Evolutionary conservation across 1,140 invertebrate genomes (phyloP), one percentile per base, ranked within the genome.

Genomic region (Neelides sp.): DNA sequence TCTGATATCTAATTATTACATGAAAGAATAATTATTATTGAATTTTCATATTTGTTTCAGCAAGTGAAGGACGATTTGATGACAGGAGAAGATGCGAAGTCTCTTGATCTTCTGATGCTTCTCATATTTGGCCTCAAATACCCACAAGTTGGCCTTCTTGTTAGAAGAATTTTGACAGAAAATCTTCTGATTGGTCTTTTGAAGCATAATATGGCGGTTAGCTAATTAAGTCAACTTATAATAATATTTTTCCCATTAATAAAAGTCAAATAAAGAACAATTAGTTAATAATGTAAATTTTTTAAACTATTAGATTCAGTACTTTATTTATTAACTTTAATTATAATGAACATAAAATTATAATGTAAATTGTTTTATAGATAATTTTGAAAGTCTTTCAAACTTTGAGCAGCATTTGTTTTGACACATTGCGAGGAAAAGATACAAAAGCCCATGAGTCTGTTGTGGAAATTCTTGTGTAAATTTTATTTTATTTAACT

Each of bases 61-160:
- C 26, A 41, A 47, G 36, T 58, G 2, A 54, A 50, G 23, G 36
- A 58, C 13, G 47, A 53, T 23, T 13, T 35, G 0, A n/a, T 2
- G 2, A 26, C n/a, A 4, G 35, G 22, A 17, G 30, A n/a, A 19
- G 35, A 49, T 2, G 35, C 54, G 22, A 34, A 44, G 12, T 10
- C 48, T 2, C 22, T 58, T 28, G 55, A 58, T 48, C 32, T 58
- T 12, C 13, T 51, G 0, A 36, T 58, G n/a, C 43, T 58, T 1
- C 51, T 58, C 10, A 22, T 53, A 3, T 54, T 53, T 30, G 36
- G 19, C n/a, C n/a, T n/a, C n/a, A n/a, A n/a, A n/a, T n/a, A n/a
- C n/a, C n/a, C 50, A 10, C 26, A 52, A 1, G 24, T 37, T n/a
- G n/a, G 37, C 13, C 17, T 57, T n/a, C 41, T 53, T 5, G 26